These are phyloP conservation scores for Rhynchomys soricoides DNA, from an alignment of 2,113 vertebrate species.

Conservation along the genomic window DNA sequence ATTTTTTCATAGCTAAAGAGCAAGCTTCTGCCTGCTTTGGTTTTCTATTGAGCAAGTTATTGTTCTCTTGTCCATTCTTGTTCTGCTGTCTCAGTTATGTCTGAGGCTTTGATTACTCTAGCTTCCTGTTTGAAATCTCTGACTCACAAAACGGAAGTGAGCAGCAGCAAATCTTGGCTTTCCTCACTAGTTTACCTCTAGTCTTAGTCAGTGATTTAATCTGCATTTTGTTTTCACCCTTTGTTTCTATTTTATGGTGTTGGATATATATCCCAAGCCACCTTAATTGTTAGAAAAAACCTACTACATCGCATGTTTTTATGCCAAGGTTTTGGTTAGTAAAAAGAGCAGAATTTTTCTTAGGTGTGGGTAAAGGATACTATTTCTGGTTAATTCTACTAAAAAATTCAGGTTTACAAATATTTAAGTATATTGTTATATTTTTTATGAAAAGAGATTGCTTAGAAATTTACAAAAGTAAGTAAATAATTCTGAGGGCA, in stretches of 20 bases:
- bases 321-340: background rate
- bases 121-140: slow-evolving; percentile 49
- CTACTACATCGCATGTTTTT: background rate
- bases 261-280: background rate
- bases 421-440: background rate
- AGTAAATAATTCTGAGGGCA: background rate
- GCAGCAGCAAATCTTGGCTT: background rate
- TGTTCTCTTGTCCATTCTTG: slow-evolving; percentile 48
- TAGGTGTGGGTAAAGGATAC: accelerated
- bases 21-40: background rate
- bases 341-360: background rate
- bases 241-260: background rate
- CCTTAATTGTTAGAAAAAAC: background rate
- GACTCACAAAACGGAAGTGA: slow-evolving; percentile 31
- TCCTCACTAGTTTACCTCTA: background rate
- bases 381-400: background rate
- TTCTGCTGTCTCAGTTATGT: slow-evolving; percentile 10
- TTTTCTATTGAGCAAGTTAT: background rate
- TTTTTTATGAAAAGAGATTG: background rate
- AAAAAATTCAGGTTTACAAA: background rate
- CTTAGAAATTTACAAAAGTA: background rate
- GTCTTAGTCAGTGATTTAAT: background rate
- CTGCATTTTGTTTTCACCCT: background rate
- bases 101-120: background rate
- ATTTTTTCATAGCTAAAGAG: background rate